Base-by-base conservation (phyloP, 2,797 vertebrate genomes). In the Oryzias dopingdopingensis region DNA sequence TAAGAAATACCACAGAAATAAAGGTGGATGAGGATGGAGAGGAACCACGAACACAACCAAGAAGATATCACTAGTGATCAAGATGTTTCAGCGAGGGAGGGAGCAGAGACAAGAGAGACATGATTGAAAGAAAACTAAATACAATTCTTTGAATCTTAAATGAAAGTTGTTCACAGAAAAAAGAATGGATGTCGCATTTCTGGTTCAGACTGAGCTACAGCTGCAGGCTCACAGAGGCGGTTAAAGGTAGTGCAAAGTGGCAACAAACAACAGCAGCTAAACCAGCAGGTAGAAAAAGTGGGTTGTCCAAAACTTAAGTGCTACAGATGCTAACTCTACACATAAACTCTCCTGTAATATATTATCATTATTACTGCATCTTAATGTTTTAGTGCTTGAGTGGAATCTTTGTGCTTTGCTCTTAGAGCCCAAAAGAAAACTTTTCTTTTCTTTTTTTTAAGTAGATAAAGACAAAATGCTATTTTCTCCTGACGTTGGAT, bases 341-440 rank as follows among this genome's bases (percentile, higher is more conserved):
- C 52, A 46, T 40, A 68, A 32, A 48, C 40, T 44, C 17, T 24
- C 40, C 49, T 29, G 43, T 8, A 18, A 47, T 22, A 12, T 15
- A 16, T 17, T 37, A 37, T 37, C 23, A 1, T 0, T 18, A 17
- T 55, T 56, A 60, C 62, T 73, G 64, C 71, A 59, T 62, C 42
- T 37, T 37, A 17, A 47, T 14, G 4, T 43, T 15, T 20, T 15
- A 24, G 40, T 6, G 53, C 56, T 51, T 55, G 55, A 50, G 58
- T 49, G 51, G n/a, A 13, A 29, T 60, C 59, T 37, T 77, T 82
- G 82, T 82, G 80, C 82, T 80, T 82, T 56, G 60, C 52, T 67
- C 22, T 56, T 54, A 69, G 52, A 50, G 64, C 53, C 62, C 56
- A 49, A 70, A 50, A 47, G 41, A 52, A 55, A 17, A 8, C 5